Evolutionary conservation across 2,888 invertebrate species (phyloP), one percentile per base, ranked within the genome.

Genomic region (Drepana falcataria): DNA sequence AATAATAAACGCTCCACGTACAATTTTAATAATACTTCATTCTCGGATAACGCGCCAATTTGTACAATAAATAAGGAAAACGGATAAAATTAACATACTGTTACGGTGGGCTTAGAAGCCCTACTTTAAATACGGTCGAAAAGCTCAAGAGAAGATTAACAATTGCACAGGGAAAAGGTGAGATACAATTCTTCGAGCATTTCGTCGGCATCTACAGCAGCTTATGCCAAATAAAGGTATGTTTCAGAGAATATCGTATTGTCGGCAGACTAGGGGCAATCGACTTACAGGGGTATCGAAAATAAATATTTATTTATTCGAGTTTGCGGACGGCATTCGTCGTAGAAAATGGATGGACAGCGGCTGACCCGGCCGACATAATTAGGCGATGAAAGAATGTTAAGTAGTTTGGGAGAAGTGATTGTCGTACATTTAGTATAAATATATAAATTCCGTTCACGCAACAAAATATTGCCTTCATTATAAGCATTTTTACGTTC

Each of bases 391-490:
- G 68, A 66, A 64, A 64, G 55, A 65, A 70, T 56, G 56, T 21
- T 40, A 40, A 65, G 53, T 66, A 69, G 65, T 72, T 68, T 61
- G 65, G 60, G 59, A 62, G 33, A 40, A 57, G 56, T 48, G 52
- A 53, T 54, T 55, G 57, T 61, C 60, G 64, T 63, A 67, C 69
- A 66, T 69, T 73, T 70, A 61, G 64, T 62, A 67, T 59, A 68
- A 70, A 73, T 80, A 81, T 82, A 82, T 75, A 76, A 79, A 87
- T 86, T 83, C 85, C 59, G 63, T 58, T 58, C 73, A 74, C 78
- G 80, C 81, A 69, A 75, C 71, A 68, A 75, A 79, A 83, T 83
- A 85, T 83, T 83, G 83, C 82, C 81, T 81, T 77, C 75, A 79
- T 83, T 83, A 85, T 83, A 84, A 83, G 81, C 79, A 74, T 79